A percentile compares a stretch with the other conserved stretches of the same genome.
Evolutionary conservation across 2,113 vertebrate species (phyloP).

Genomic region (Cyprichromis sp.): DNA sequence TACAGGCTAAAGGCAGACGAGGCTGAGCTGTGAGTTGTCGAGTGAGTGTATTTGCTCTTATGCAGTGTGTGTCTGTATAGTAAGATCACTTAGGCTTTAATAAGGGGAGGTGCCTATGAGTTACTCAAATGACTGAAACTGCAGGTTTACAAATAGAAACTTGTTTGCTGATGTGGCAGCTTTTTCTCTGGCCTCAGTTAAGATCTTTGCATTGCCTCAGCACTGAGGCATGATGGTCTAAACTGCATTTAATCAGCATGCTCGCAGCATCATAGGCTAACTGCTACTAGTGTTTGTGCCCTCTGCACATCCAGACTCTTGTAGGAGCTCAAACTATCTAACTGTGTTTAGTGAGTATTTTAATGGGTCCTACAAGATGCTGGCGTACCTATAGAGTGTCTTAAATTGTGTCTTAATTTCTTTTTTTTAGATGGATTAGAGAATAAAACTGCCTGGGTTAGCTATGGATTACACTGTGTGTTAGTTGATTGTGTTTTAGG

Average conservation of each 20-base stretch:
- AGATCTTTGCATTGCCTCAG: slow-evolving; percentile 16
- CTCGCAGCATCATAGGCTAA: not conserved
- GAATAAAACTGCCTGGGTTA: slow-evolving; percentile 1
- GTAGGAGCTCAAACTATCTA: not conserved
- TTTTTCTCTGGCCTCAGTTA: slow-evolving; percentile 16
- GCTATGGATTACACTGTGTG: slow-evolving; percentile 25
- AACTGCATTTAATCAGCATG: slow-evolving; percentile 15
- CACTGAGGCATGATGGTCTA: not conserved
- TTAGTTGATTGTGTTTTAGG: slow-evolving; percentile 17
- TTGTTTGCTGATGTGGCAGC: slow-evolving; percentile 21
- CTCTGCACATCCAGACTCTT: not conserved
- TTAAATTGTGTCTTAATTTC: not conserved
- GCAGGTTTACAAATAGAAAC: slow-evolving; percentile 6
- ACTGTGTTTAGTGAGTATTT: slow-evolving; percentile 10
- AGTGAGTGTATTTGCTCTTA: slow-evolving; percentile 5
- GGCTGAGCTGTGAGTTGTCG: not conserved
- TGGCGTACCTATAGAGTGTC: not conserved
- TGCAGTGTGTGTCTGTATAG: not conserved
- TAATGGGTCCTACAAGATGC: not conserved
- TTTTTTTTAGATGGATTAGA: not conserved
- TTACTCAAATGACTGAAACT: slow-evolving; percentile 1
- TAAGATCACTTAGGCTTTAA: not conserved
- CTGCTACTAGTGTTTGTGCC: not conserved
- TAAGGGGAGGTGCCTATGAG: not conserved
- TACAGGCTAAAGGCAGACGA: not conserved